Conservation (phyloP, 2,797 vertebrate genomes). For the Dendrocincla fuliginosa region DNA sequence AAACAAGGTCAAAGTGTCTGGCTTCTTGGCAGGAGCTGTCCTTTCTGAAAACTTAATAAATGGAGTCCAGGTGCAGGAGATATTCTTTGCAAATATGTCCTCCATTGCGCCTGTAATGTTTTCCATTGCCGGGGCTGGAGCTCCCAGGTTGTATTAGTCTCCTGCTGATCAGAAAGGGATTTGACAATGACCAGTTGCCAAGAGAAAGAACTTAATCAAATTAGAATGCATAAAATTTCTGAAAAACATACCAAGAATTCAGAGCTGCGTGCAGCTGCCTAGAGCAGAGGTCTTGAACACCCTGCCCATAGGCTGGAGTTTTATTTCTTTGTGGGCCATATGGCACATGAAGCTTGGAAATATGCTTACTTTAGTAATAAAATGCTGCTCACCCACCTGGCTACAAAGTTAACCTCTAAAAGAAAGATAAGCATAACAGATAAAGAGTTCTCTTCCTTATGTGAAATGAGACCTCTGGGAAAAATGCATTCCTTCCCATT, state of each 20-base stretch:
- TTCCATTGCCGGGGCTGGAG: not conserved
- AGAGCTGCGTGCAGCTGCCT: not conserved
- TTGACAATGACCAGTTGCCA: constrained; percentile 1
- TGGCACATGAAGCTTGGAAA: constrained; percentile 10
- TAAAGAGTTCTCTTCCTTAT: not conserved
- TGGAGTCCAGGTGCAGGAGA: constrained; percentile 52
- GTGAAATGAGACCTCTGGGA: not conserved
- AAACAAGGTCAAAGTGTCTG: constrained; percentile 60
- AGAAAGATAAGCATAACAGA: constrained; percentile 32
- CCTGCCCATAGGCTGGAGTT: not conserved
- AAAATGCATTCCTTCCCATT: not conserved
- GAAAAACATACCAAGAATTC: not conserved
- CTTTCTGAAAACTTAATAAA: constrained; percentile 64
- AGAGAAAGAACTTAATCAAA: constrained; percentile 8
- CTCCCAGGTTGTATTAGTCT: not conserved
- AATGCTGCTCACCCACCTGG: constrained; percentile 7
- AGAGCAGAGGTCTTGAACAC: constrained; percentile 22
- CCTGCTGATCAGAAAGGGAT: constrained; percentile 12
- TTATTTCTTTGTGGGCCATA: constrained; percentile 13
- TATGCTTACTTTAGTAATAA: constrained; percentile 4
- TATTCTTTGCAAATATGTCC: not conserved
- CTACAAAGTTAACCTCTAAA: constrained; percentile 10
- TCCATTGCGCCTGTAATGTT: not conserved
- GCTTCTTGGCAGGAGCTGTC: constrained; percentile 58
- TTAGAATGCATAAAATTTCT: constrained; percentile 23